Percentiles rank a stretch among this genome's conserved stretches.
Conservation (phyloP, 2,888 invertebrate genomes). For the Notodonta ziczac region DNA sequence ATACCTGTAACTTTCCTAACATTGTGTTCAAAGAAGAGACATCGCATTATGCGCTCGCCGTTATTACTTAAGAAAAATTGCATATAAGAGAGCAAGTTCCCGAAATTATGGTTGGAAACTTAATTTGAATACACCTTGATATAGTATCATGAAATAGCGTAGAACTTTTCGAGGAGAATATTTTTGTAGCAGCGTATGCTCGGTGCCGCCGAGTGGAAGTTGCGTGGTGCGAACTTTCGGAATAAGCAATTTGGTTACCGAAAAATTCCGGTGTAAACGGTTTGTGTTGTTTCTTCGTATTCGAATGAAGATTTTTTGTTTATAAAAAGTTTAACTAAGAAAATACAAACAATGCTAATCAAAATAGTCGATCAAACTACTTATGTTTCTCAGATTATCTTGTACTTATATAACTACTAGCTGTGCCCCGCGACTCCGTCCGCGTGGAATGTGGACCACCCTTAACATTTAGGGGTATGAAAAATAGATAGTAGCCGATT, state of each 20-base stretch:
- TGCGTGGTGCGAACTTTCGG: neutral
- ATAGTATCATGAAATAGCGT: conserved; percentile 34
- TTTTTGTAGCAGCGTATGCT: conserved; percentile 36
- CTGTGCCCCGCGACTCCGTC: too few relatives aligned
- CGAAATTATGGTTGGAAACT: conserved; percentile 51
- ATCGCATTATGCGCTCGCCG: conserved; percentile 39
- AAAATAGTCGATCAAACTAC: too few relatives aligned
- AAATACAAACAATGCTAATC: too few relatives aligned
- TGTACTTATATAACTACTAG: too few relatives aligned
- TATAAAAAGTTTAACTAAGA: too few relatives aligned
- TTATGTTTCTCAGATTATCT: too few relatives aligned
- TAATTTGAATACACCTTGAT: conserved; percentile 56
- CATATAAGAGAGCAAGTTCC: conserved; percentile 46
- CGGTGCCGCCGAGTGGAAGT: neutral
- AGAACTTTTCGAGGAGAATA: conserved; percentile 33
- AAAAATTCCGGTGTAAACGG: neutral
- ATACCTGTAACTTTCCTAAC: conserved; percentile 21
- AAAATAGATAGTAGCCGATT: too few relatives aligned
- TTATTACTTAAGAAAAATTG: conserved; percentile 43
- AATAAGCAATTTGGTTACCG: neutral
- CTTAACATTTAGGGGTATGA: too few relatives aligned
- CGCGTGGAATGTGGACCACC: too few relatives aligned
- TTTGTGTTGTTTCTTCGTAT: too few relatives aligned
- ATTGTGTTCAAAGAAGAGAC: conserved; percentile 21
- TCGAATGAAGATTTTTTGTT: too few relatives aligned